phyloP scores from a whole-genome alignment of 2,113 vertebrate species.

The Equus quagga region DNA sequence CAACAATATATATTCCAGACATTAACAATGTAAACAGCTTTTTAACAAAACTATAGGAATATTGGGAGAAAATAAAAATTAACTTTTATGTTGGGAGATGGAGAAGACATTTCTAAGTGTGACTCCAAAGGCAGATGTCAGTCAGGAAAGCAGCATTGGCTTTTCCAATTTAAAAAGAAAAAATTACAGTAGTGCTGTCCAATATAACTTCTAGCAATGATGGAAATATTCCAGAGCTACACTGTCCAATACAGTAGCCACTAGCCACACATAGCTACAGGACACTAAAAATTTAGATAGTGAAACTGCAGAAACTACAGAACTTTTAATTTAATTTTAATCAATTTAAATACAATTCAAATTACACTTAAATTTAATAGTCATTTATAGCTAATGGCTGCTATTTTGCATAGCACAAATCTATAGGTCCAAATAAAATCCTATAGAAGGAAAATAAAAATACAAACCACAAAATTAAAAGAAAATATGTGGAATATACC shows the following conservation, averaged over 20 bases:
- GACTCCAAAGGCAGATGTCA: neutral
- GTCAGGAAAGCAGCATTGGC: neutral
- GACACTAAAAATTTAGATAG: neutral
- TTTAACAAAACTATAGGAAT: neutral
- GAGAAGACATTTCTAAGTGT: neutral
- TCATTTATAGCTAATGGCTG: neutral
- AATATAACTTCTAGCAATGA: conserved; percentile 25
- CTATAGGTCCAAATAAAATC: neutral
- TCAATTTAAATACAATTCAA: neutral
- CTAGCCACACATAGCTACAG: neutral
- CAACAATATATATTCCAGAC: neutral
- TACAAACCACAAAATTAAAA: neutral
- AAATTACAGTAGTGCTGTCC: neutral
- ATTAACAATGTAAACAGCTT: neutral
- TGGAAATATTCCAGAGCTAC: neutral
- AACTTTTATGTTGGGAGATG: neutral
- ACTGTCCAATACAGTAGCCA: neutral
- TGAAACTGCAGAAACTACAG: neutral
- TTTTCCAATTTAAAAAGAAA: neutral
- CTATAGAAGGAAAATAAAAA: neutral
- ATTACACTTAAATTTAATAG: neutral
- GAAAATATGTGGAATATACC: neutral
- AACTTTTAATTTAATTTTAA: neutral
- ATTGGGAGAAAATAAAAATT: conserved; percentile 1
- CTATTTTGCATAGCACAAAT: neutral